These are phyloP conservation scores for Drosophila buzzatii DNA, from an alignment of 2,888 invertebrate species.

Conservation along the genomic window DNA sequence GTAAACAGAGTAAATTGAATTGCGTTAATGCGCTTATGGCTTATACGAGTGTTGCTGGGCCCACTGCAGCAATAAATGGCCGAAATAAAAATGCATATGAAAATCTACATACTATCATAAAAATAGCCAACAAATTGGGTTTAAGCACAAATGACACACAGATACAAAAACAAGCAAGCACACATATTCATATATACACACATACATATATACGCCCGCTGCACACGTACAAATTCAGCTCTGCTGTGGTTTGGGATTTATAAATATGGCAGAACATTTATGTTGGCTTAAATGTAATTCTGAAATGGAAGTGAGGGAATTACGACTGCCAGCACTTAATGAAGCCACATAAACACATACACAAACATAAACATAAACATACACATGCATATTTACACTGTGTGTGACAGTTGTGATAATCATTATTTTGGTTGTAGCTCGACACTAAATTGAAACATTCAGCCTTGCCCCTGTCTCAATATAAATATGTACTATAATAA, in stretches of 20 bases:
- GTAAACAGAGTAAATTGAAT: constrained; percentile 73
- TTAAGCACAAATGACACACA: constrained; percentile 62
- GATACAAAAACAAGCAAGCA: constrained; percentile 12
- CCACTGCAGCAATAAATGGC: constrained; percentile 58
- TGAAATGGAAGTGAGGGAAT: constrained; percentile 18
- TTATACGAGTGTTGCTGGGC: constrained; percentile 48
- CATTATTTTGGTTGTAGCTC: constrained; percentile 23
- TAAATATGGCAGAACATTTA: constrained; percentile 48
- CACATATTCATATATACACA: constrained; percentile 1
- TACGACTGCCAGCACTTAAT: constrained; percentile 31
- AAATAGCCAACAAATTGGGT: constrained; percentile 74
- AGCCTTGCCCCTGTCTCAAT: constrained; percentile 3
- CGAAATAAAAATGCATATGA: constrained; percentile 74
- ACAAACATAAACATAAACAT: not conserved
- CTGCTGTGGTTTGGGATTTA: constrained; percentile 46
- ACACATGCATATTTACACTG: constrained; percentile 32
- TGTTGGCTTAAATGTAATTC: constrained; percentile 55
- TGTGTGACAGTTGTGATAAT: constrained; percentile 47
- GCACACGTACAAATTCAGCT: not conserved
- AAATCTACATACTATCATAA: constrained; percentile 60
- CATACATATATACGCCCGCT: constrained; percentile 13
- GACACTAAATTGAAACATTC: constrained; percentile 16
- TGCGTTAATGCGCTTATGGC: constrained; percentile 79
- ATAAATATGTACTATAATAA: constrained; percentile 11
- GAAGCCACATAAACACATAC: constrained; percentile 29